Conservation (phyloP, 1,140 invertebrate species). For the Sinonovacula constricta region DNA sequence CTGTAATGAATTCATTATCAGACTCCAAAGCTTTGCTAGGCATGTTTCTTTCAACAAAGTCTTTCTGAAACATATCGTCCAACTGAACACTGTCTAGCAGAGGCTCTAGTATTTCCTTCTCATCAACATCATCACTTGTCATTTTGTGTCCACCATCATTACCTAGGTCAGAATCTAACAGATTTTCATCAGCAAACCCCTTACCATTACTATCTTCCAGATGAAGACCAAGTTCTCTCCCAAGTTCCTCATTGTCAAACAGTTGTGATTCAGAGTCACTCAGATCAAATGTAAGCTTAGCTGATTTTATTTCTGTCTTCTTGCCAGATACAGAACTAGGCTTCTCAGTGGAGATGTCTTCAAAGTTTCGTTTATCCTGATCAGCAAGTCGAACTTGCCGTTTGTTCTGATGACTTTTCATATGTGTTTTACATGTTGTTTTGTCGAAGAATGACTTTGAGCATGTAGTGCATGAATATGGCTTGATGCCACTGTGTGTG, state of each 20-base stretch:
- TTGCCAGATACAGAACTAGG: not conserved
- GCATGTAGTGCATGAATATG: slow-evolving; percentile 45
- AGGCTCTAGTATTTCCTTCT: not conserved
- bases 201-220: not conserved
- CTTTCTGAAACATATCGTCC: slow-evolving; percentile 47
- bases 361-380: slow-evolving; percentile 34
- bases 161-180: too few relatives aligned
- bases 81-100: slow-evolving; percentile 38
- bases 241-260: not conserved
- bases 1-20: slow-evolving; percentile 45
- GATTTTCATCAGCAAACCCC: not conserved
- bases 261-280: slow-evolving; percentile 28
- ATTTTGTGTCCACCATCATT: not conserved
- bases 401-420: slow-evolving; percentile 27
- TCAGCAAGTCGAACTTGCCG: not conserved
- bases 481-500: slow-evolving; percentile 47
- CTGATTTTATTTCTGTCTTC: not conserved
- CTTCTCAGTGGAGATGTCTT: slow-evolving; percentile 2
- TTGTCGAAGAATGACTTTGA: slow-evolving; percentile 51
- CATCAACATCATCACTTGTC: not conserved
- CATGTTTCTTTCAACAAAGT: slow-evolving; percentile 49
- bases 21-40: slow-evolving; percentile 33
- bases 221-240: not conserved
- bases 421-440: slow-evolving; percentile 40
- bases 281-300: slow-evolving; percentile 10